These are phyloP conservation scores for Pseudomyrmex gracilis DNA, from an alignment of 1,140 invertebrate species.

Conservation along the genomic window DNA sequence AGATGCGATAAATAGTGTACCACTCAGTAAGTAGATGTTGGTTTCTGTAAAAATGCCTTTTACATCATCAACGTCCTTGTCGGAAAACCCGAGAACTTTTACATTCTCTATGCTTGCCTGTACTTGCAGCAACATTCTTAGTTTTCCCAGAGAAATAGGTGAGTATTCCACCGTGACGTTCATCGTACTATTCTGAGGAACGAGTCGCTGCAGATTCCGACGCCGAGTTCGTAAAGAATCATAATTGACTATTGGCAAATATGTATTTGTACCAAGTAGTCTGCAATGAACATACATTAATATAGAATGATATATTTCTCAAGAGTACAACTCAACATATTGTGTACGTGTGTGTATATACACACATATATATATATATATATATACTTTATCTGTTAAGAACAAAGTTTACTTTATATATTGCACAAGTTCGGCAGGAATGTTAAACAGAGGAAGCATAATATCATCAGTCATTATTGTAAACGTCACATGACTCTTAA, in stretches of 20 bases:
- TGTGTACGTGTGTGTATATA: not conserved
- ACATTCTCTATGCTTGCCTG: conserved; percentile 92
- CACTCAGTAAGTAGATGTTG: conserved; percentile 96
- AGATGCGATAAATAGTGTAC: conserved; percentile 96
- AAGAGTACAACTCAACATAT: not conserved
- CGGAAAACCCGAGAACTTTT: conserved; percentile 92
- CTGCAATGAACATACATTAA: conserved; percentile 81
- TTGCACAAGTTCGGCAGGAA: conserved; percentile 88
- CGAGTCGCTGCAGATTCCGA: conserved; percentile 90
- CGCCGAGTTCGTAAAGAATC: conserved; percentile 93
- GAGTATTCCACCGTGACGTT: conserved; percentile 88
- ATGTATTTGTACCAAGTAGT: conserved; percentile 88
- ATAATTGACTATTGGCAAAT: conserved; percentile 93
- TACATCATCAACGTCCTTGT: conserved; percentile 98
- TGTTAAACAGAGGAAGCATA: conserved; percentile 86
- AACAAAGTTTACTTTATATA: conserved; percentile 85
- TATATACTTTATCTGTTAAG: not conserved
- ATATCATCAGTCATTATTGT: conserved; percentile 89
- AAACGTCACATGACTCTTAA: conserved; percentile 87
- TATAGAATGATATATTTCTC: conserved; percentile 10
- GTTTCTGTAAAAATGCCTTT: conserved; percentile 98
- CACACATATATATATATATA: too few relatives aligned
- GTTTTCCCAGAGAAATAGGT: conserved; percentile 89
- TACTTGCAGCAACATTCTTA: conserved; percentile 92
- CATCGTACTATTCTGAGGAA: conserved; percentile 85